phyloP scores from a whole-genome alignment of 2,113 vertebrate genomes.

The Passer montanus region DNA sequence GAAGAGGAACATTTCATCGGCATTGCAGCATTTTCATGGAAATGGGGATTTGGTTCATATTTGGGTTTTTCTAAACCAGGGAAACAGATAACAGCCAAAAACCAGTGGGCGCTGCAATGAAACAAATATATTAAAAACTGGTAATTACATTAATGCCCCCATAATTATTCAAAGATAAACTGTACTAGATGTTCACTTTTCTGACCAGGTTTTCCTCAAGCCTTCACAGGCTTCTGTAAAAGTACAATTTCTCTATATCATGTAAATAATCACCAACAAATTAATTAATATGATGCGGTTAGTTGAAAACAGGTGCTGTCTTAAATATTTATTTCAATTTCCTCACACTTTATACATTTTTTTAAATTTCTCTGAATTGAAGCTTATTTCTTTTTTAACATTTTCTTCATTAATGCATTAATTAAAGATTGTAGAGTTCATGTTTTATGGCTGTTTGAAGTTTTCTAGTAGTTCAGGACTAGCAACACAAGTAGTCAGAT shows the following conservation, averaged over 20 bases:
- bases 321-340: not conserved
- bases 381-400: not conserved
- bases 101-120: constrained; percentile 93
- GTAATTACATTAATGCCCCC: not conserved
- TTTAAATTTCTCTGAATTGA: not conserved
- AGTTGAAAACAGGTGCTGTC: not conserved
- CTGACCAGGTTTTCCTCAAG: constrained; percentile 2
- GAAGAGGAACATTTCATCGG: constrained; percentile 57
- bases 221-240: not conserved
- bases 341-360: not conserved
- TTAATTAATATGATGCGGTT: not conserved
- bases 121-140: not conserved
- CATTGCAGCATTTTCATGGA: constrained; percentile 69
- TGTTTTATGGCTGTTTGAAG: not conserved
- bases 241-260: not conserved
- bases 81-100: constrained; percentile 97
- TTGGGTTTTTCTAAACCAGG: constrained; percentile 86
- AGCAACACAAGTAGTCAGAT: not conserved
- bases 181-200: not conserved
- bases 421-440: not conserved
- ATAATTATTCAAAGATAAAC: not conserved
- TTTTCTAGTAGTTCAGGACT: not conserved
- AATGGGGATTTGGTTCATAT: constrained; percentile 84
- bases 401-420: not conserved
- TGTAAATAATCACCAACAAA: not conserved